Evolutionary conservation across 2,888 invertebrate species (phyloP), one percentile per base, ranked within the genome.

Genomic region (Morpho helenor): DNA sequence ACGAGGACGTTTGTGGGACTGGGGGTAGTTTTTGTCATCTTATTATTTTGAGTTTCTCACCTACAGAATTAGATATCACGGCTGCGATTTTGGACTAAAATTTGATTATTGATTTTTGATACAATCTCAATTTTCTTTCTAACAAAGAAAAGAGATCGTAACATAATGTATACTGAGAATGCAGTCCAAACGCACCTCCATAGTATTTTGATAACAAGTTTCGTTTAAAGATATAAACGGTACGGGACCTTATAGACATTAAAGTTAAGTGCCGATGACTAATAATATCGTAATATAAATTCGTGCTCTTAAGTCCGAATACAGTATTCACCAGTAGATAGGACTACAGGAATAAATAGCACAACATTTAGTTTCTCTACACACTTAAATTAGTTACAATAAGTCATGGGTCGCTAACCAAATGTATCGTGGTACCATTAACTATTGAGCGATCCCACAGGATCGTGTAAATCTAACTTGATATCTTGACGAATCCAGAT

Each of bases 231-330:
- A 53, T 49, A 52, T 31, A 31, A 31, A 31, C 10, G 41, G 10
- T 8, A 10, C 7, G 23, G 9, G 10, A 44, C 45, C 6, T 45
- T 47, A 41, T 7, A 16, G 40, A 52, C 16, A 47, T 43, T 45
- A 42, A 47, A 55, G 6, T 50, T 31, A 31, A 43, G 61, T 61
- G 61, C 55, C 42, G 31, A 54, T 60, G 56, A 45, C 41, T 54
- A 43, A 7, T 9, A 45, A 42, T 49, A 45, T 49, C 43, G 31
- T 23, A 46, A 45, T 56, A 54, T 53, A 60, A 60, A 60, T 56
- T 56, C 56, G 60, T 60, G 60, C 56, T 56, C 56, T 46, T 56
- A 56, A 23, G 9, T 46, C 41, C 45, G 48, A 39, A 46, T 47
- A 52, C 4, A 7, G 4, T 3, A 9, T n/a, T n/a, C 23, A 45